phyloP scores from a whole-genome alignment of 1,140 invertebrate genomes.

The Bombus breviceps region DNA sequence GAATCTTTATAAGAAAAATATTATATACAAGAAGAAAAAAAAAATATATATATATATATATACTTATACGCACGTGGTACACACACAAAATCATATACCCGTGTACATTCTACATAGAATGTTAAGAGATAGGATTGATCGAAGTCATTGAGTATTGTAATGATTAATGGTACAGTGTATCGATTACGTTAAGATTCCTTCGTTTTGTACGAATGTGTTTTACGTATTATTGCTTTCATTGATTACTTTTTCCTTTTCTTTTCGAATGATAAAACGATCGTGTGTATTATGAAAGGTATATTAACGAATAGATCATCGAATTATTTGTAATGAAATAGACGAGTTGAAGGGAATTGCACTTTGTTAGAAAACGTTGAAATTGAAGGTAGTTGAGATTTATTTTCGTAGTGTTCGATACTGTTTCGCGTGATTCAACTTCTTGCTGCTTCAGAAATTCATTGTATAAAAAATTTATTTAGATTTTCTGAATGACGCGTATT shows the following conservation, averaged over 20 bases:
- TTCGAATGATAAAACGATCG: background rate
- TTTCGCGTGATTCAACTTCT: background rate
- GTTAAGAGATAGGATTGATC: conserved; percentile 22
- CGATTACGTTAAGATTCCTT: conserved; percentile 1
- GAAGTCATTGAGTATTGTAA: conserved; percentile 25
- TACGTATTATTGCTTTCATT: background rate
- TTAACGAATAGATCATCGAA: conserved; percentile 29
- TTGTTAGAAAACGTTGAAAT: background rate
- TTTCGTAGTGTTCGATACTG: conserved; percentile 17
- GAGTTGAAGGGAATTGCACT: background rate
- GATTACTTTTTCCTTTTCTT: background rate
- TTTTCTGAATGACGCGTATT: background rate
- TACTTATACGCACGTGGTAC: background rate
- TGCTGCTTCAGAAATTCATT: background rate
- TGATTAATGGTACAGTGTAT: background rate
- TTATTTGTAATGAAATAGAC: background rate
- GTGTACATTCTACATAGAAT: conserved; percentile 16
- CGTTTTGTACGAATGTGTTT: background rate
- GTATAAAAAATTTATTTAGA: background rate
- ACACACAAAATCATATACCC: conserved; percentile 3
- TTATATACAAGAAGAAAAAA: conserved; percentile 27
- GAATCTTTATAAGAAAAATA: conserved; percentile 50
- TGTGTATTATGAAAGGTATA: background rate
- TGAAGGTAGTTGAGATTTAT: conserved; percentile 1
- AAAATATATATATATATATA: conserved; percentile 10